Evolutionary conservation across 37 sponge, comb jelly and placozoan genomes (phyloP).

Genomic region (Crambe crambe): DNA sequence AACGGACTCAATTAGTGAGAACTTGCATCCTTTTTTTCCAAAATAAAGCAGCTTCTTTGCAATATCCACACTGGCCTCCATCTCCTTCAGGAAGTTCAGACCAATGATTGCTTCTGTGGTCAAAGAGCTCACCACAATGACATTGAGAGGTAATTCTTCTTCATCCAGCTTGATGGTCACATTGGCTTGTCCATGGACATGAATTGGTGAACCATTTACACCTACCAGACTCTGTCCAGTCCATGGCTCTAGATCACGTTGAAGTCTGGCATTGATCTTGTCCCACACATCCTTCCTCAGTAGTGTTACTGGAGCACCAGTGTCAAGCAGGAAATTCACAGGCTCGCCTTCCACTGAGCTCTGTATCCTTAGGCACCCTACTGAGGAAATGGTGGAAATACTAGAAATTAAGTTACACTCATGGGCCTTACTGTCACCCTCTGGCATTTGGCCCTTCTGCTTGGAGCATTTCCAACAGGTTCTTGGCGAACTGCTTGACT

Average conservation of each 20-base stretch:
- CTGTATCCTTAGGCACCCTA: neutral
- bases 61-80: neutral
- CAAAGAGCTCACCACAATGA: slow-evolving; percentile 11
- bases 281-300: slow-evolving; percentile 27
- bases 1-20: too few species aligned
- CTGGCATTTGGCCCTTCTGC: slow-evolving; percentile 31
- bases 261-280: neutral
- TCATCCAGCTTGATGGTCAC: neutral
- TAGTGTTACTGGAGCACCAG: slow-evolving; percentile 57
- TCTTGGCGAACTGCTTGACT: neutral
- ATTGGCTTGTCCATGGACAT: neutral
- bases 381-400: slow-evolving; percentile 8
- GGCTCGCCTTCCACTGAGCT: slow-evolving; percentile 12
- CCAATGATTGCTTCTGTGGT: slow-evolving; percentile 12
- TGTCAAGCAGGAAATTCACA: slow-evolving; percentile 37
- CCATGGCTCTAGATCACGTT: slow-evolving; percentile 21
- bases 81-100: slow-evolving; percentile 3
- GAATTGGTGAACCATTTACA: slow-evolving; percentile 30
- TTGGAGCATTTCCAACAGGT: slow-evolving; percentile 32
- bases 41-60: neutral
- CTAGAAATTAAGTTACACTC: neutral
- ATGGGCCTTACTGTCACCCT: slow-evolving; percentile 24
- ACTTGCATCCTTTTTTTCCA: too few species aligned
- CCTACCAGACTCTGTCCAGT: slow-evolving; percentile 28
- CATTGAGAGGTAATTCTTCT: neutral